These are phyloP conservation scores for Bombus picipes DNA, from an alignment of 1,140 invertebrate genomes.

Conservation along the genomic window DNA sequence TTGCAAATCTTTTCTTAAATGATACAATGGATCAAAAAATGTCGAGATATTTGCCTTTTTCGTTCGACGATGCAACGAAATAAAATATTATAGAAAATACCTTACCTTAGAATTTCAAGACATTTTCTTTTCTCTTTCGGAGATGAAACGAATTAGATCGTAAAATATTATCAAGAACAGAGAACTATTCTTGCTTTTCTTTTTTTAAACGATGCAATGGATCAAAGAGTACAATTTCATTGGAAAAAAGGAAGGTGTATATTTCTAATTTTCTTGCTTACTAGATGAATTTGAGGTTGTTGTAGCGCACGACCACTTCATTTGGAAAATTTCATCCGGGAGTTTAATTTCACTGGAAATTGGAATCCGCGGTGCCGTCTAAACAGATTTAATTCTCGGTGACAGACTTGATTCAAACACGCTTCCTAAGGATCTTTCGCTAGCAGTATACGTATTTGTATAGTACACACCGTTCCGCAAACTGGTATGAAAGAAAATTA, in stretches of 20 bases:
- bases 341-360: conserved; percentile 28
- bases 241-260: not conserved
- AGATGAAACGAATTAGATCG: not conserved
- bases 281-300: not conserved
- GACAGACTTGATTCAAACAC: conserved; percentile 7
- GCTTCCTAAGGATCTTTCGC: not conserved
- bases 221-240: not conserved
- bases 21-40: not conserved
- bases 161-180: not conserved
- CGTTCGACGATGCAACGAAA: not conserved
- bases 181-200: not conserved
- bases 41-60: not conserved
- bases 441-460: not conserved
- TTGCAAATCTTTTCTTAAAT: not conserved
- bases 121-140: not conserved
- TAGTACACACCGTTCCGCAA: not conserved
- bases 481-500: not conserved
- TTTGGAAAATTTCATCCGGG: conserved; percentile 20
- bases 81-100: not conserved
- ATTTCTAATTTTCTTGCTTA: not conserved
- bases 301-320: not conserved
- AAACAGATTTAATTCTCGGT: conserved; percentile 20
- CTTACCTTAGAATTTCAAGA: not conserved
- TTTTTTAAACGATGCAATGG: not conserved
- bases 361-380: not conserved